Percentiles rank a stretch among this genome's conserved stretches.
Evolutionary conservation across 2,797 vertebrate genomes (phyloP).

Genomic region (Eutrigla gurnardus): DNA sequence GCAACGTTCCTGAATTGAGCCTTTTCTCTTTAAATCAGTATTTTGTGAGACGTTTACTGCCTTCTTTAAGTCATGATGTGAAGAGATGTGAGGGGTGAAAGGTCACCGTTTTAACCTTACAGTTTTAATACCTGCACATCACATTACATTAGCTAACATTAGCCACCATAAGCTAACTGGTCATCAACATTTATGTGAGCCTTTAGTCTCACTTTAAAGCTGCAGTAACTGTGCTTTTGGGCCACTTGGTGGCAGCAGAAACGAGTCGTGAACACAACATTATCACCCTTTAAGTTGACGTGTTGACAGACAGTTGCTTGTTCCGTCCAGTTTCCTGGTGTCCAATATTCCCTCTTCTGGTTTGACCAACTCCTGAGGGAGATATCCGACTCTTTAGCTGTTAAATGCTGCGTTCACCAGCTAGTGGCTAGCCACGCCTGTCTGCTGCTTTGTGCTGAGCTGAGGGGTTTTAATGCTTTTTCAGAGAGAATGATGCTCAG

Average conservation of each 20-base stretch:
- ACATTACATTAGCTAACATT: background rate
- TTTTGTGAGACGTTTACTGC: background rate
- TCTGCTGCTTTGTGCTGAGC: slow-evolving; percentile 1
- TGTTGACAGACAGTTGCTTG: too few species aligned
- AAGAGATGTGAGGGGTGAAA: too few species aligned
- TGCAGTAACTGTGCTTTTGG: background rate
- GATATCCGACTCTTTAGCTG: background rate
- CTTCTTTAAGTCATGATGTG: background rate
- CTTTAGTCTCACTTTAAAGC: background rate
- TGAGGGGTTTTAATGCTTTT: background rate
- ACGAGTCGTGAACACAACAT: background rate
- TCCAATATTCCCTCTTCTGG: background rate
- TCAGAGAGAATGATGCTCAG: background rate
- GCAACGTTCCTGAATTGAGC: too few species aligned
- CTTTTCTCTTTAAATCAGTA: background rate
- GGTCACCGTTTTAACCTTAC: too few species aligned
- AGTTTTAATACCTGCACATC: background rate
- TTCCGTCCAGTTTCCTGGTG: too few species aligned
- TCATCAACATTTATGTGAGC: background rate
- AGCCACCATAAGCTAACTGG: background rate
- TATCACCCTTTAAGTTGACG: background rate
- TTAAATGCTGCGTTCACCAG: background rate
- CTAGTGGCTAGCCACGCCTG: background rate
- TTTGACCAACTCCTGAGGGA: background rate
- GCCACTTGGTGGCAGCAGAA: background rate